Evolutionary conservation across 2,113 vertebrate species (phyloP).

Genomic region (Nibea coibor): DNA sequence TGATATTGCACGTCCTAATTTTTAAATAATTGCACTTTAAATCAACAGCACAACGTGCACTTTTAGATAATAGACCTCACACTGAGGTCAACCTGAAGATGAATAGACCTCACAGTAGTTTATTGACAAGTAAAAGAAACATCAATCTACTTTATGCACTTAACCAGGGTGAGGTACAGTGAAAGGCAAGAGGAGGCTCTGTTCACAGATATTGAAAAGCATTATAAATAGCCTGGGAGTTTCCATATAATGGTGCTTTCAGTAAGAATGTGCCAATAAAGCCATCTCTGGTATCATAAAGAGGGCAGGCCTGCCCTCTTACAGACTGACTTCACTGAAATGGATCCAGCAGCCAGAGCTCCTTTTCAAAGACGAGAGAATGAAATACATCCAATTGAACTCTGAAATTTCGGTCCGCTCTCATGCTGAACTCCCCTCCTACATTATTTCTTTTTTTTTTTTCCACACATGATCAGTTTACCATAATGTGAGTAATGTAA

Average conservation of each 20-base stretch:
- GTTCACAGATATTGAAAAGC: slow-evolving; percentile 13
- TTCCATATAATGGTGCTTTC: slow-evolving; percentile 18
- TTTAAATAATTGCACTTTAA: too few relatives aligned
- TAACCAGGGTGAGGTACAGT: background rate
- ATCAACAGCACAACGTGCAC: background rate
- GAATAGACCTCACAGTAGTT: background rate
- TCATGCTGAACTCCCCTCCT: slow-evolving; percentile 25
- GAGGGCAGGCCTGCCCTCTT: slow-evolving; percentile 13
- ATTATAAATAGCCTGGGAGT: slow-evolving; percentile 3
- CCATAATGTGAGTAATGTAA: slow-evolving; percentile 58
- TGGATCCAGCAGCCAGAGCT: slow-evolving; percentile 35
- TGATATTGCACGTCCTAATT: too few relatives aligned
- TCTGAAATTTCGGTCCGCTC: background rate
- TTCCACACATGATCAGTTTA: slow-evolving; percentile 55
- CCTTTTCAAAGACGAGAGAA: slow-evolving; percentile 38
- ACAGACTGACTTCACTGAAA: background rate
- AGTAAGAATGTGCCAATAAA: slow-evolving; percentile 23
- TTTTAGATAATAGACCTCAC: background rate
- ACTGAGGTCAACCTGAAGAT: background rate
- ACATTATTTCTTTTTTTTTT: background rate
- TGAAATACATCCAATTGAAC: slow-evolving; percentile 38
- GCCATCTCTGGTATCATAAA: slow-evolving; percentile 26
- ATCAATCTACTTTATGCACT: background rate
- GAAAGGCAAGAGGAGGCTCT: background rate
- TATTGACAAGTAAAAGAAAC: background rate